These are phyloP conservation scores for Callopanchax toddi DNA, from an alignment of 2,113 vertebrate species.

Conservation along the genomic window DNA sequence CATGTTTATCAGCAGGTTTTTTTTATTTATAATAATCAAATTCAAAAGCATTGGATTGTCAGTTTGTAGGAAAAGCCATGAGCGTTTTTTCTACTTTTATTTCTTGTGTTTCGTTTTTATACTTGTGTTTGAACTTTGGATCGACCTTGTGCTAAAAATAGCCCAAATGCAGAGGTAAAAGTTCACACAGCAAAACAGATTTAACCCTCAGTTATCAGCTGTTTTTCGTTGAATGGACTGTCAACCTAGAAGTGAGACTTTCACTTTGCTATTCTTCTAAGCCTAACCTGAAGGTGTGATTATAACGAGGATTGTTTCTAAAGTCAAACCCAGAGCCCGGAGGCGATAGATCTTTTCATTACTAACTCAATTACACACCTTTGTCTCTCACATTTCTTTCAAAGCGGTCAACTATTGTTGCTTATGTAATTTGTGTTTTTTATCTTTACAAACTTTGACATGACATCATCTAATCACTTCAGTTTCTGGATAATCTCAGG, in stretches of 20 bases:
- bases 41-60: not conserved
- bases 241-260: not conserved
- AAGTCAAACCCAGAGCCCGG: constrained; percentile 46
- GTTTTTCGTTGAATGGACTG: no score
- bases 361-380: constrained; percentile 20
- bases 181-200: constrained; percentile 23
- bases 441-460: no score
- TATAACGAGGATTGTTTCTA: constrained; percentile 24
- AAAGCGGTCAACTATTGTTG: constrained; percentile 16
- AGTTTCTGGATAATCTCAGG: constrained; percentile 5
- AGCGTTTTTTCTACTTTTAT: constrained; percentile 32
- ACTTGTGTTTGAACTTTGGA: constrained; percentile 24
- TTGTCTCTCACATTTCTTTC: constrained; percentile 21
- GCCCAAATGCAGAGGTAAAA: constrained; percentile 25
- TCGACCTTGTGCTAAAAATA: constrained; percentile 36
- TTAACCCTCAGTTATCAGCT: not conserved
- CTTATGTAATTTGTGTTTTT: not conserved
- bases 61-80: not conserved
- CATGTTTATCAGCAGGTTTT: no score
- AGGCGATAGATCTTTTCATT: constrained; percentile 33
- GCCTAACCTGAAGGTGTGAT: constrained; percentile 33
- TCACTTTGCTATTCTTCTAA: constrained; percentile 4
- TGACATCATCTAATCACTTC: no score
- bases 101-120: constrained; percentile 20
- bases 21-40: constrained; percentile 1